These are phyloP conservation scores for Circaetus gallicus DNA, from an alignment of 2,113 vertebrate genomes.

Conservation along the genomic window DNA sequence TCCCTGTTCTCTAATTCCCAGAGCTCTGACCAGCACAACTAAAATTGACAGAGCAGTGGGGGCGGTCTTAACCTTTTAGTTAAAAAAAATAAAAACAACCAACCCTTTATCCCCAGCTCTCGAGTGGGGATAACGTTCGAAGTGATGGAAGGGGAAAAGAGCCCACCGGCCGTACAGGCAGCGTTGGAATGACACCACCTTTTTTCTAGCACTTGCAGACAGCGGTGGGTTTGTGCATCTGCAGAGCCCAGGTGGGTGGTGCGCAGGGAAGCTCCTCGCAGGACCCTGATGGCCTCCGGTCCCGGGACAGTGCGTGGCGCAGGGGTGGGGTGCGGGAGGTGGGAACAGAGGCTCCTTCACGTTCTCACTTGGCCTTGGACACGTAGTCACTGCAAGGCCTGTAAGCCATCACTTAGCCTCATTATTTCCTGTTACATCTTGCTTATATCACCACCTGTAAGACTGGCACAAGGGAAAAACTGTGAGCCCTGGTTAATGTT, in stretches of 20 bases:
- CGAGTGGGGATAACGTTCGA: fast-evolving
- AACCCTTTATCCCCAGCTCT: background rate
- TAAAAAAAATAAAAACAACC: background rate
- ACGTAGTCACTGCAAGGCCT: fast-evolving
- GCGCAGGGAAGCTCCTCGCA: background rate
- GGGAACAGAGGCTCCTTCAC: background rate
- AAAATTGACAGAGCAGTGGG: background rate
- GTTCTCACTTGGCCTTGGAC: background rate
- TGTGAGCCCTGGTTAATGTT: background rate
- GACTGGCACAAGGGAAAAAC: background rate
- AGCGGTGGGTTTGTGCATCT: background rate
- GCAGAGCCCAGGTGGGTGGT: background rate
- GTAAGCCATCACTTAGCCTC: background rate
- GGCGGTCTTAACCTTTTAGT: background rate
- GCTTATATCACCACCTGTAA: background rate
- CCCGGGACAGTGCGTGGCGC: fast-evolving
- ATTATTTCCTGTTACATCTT: background rate
- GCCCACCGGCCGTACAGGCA: fast-evolving
- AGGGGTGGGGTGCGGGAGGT: background rate
- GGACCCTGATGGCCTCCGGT: fast-evolving
- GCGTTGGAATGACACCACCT: fast-evolving
- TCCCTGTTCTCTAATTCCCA: background rate
- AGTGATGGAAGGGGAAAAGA: background rate
- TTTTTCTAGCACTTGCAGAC: no score
- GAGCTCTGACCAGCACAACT: background rate